phyloP scores from a whole-genome alignment of 2,797 vertebrate genomes.

The Hephaestus fuliginosus region DNA sequence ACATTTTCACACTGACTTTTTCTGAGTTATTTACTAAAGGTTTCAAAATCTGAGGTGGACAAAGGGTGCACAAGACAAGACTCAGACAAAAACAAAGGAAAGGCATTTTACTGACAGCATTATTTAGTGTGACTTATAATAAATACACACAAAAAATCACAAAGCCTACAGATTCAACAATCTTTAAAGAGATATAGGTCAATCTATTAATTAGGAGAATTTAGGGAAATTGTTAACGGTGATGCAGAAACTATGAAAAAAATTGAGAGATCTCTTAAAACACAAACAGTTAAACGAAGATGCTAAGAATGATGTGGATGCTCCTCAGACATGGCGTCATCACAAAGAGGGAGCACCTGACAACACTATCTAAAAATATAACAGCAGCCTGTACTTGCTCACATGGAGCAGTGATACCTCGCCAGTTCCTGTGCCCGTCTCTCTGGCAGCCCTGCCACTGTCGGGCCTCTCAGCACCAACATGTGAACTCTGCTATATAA shows the following conservation, averaged over 20 bases:
- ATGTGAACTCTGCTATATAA: slow-evolving; percentile 28
- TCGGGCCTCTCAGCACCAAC: slow-evolving; percentile 14
- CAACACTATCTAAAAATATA: slow-evolving; percentile 11
- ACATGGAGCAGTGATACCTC: neutral
- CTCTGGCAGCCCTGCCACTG: neutral
- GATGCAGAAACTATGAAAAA: neutral
- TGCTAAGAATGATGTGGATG: neutral
- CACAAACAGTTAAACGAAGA: neutral
- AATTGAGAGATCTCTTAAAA: slow-evolving; percentile 1
- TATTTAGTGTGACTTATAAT: neutral
- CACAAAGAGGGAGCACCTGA: neutral
- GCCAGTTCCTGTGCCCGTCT: neutral
- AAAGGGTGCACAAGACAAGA: neutral
- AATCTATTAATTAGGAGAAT: neutral
- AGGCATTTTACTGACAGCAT: neutral
- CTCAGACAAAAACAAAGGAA: neutral
- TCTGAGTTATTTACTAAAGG: neutral
- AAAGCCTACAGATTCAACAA: neutral
- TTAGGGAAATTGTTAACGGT: neutral
- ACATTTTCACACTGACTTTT: neutral
- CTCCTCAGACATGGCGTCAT: neutral
- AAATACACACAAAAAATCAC: neutral
- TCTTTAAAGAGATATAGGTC: neutral
- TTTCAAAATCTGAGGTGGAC: neutral
- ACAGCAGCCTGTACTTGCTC: neutral